Evolutionary conservation across 2,888 invertebrate genomes (phyloP).

Genomic region (Andrena trimmerana): DNA sequence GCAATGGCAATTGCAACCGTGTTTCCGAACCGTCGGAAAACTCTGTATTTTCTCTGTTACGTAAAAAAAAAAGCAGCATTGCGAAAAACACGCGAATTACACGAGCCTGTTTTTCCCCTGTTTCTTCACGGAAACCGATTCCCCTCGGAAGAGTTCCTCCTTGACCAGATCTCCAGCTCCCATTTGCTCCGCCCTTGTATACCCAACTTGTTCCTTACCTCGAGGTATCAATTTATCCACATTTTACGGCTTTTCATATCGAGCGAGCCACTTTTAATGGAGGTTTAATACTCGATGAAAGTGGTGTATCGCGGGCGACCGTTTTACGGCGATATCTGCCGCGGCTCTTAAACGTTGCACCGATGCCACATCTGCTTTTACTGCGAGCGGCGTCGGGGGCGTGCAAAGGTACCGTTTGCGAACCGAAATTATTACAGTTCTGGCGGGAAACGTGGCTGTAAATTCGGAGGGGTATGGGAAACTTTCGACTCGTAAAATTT

Average conservation of each 20-base stretch:
- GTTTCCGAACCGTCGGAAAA: slow-evolving; percentile 40
- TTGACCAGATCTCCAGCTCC: not conserved
- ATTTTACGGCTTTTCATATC: not conserved
- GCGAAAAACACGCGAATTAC: slow-evolving; percentile 31
- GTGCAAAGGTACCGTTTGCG: not conserved
- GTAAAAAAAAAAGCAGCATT: slow-evolving; percentile 27
- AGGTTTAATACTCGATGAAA: not conserved
- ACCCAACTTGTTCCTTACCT: not conserved
- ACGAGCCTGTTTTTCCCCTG: slow-evolving; percentile 1
- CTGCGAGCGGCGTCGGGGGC: not conserved
- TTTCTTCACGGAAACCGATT: not conserved
- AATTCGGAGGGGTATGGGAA: slow-evolving; percentile 20
- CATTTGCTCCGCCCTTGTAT: not conserved
- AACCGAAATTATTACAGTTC: slow-evolving; percentile 5
- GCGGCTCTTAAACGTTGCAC: slow-evolving; percentile 6
- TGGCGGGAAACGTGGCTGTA: slow-evolving; percentile 2
- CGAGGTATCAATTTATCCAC: not conserved
- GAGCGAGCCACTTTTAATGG: not conserved
- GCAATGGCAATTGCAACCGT: slow-evolving; percentile 9
- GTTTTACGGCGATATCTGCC: not conserved
- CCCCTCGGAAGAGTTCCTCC: not conserved
- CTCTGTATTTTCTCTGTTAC: slow-evolving; percentile 42
- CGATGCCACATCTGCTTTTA: slow-evolving; percentile 10
- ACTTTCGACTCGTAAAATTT: slow-evolving; percentile 47
- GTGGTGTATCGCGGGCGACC: not conserved